Conservation (phyloP, 2,888 invertebrate species). For the Hydropsyche betteni region DNA sequence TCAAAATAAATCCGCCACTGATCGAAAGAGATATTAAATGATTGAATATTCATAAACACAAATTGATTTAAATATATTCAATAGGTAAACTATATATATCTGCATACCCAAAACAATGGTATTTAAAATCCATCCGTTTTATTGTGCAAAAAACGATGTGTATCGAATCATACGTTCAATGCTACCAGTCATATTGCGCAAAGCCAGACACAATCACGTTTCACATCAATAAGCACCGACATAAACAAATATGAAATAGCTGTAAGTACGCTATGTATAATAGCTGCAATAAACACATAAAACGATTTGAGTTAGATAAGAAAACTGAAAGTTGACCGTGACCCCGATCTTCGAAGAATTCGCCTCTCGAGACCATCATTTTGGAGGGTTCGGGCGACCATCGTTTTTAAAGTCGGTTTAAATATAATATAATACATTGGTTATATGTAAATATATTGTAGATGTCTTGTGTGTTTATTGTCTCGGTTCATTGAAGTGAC, state of each 20-base stretch:
- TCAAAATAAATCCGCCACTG: too few relatives aligned
- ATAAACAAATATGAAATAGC: neutral
- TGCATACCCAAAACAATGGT: too few relatives aligned
- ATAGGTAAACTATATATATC: too few relatives aligned
- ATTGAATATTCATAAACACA: too few relatives aligned
- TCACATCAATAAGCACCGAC: conserved; percentile 14
- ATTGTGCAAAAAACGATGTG: neutral
- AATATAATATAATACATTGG: too few relatives aligned
- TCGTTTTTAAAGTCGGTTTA: too few relatives aligned
- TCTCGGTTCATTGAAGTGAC: too few relatives aligned
- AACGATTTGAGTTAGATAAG: conserved; percentile 15
- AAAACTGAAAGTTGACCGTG: conserved; percentile 32
- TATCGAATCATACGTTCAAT: neutral
- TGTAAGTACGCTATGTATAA: neutral
- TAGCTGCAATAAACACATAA: conserved; percentile 5
- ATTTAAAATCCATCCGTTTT: neutral
- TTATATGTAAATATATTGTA: too few relatives aligned
- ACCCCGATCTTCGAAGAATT: conserved; percentile 29
- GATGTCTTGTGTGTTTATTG: too few relatives aligned
- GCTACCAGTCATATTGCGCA: neutral
- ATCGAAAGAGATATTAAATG: too few relatives aligned
- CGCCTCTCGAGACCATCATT: conserved; percentile 17
- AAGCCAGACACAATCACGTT: neutral
- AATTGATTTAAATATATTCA: too few relatives aligned
- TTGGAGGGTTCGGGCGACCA: too few relatives aligned